A percentile compares a stretch with the other conserved stretches of the same genome.
These are phyloP conservation scores for Theocolax elegans DNA, from an alignment of 1,140 invertebrate genomes.

Conservation along the genomic window DNA sequence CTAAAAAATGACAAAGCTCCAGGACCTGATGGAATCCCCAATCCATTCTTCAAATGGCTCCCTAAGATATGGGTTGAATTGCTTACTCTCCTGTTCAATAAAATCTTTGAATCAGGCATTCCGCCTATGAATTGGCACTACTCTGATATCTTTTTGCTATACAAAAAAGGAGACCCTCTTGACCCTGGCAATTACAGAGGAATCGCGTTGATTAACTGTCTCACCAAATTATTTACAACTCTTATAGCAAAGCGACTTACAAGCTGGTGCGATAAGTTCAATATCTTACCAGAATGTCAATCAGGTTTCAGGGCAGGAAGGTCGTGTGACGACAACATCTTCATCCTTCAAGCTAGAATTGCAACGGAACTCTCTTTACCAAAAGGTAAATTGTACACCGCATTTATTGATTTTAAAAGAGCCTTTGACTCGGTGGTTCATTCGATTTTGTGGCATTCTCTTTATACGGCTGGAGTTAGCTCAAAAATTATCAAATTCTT, in stretches of 20 bases:
- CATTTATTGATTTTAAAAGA: constrained; percentile 27
- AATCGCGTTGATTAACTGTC: constrained; percentile 46
- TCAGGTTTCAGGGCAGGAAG: constrained; percentile 44
- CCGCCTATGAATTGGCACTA: constrained; percentile 23
- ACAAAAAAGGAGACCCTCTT: constrained; percentile 45
- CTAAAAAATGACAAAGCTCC: constrained; percentile 40
- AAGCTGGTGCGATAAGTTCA: constrained; percentile 39
- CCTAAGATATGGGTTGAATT: constrained; percentile 14
- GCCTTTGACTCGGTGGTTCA: constrained; percentile 27
- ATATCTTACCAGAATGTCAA: constrained; percentile 46
- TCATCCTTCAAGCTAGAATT: constrained; percentile 19
- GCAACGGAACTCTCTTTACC: constrained; percentile 13
- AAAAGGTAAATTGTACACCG: constrained; percentile 8
- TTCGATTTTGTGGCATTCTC: constrained; percentile 20
- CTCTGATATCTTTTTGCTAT: constrained; percentile 21
- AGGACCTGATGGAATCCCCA: constrained; percentile 37
- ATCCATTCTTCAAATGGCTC: constrained; percentile 35
- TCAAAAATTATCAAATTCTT: not conserved
- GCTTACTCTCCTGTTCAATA: constrained; percentile 28
- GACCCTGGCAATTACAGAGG: constrained; percentile 48
- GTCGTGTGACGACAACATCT: constrained; percentile 47
- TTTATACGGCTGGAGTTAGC: not conserved
- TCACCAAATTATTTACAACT: constrained; percentile 44
- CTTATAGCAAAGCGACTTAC: constrained; percentile 34
- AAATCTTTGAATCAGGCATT: not conserved